Conservation (phyloP, 92 coral and sea anemone genomes). For the Paramuricea clavata region DNA sequence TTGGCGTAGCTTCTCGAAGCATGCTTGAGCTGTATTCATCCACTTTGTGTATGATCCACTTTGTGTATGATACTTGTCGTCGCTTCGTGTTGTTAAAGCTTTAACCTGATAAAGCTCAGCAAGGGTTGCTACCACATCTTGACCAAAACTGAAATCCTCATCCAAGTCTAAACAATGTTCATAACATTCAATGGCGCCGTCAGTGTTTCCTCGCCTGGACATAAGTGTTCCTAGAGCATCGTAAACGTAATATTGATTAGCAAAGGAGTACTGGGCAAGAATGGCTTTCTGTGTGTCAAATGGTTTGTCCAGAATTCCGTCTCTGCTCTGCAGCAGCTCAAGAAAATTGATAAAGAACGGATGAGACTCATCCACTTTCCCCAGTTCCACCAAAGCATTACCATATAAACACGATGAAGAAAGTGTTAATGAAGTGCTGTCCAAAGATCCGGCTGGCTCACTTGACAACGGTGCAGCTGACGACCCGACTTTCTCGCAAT, state of each 20-base stretch:
- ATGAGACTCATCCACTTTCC: too few species aligned
- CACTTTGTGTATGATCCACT: conserved; percentile 22
- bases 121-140: conserved; percentile 6
- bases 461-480: background rate
- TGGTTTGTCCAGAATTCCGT: background rate
- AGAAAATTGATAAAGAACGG: too few species aligned
- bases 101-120: conserved; percentile 27
- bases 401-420: background rate
- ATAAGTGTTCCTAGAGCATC: background rate
- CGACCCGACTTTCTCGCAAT: background rate
- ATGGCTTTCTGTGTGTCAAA: background rate
- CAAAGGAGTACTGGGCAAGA: background rate
- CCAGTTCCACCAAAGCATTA: background rate
- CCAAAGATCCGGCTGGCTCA: background rate
- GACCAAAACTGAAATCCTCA: background rate
- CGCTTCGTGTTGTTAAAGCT: background rate
- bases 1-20: background rate
- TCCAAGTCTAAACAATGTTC: conserved; percentile 15
- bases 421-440: background rate
- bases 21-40: conserved; percentile 5
- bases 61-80: too few species aligned
- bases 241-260: background rate
- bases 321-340: background rate
- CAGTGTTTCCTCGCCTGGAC: background rate
- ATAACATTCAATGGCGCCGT: conserved; percentile 10